Evolutionary conservation across 2,888 invertebrate species (phyloP), one percentile per base, ranked within the genome.

Genomic region (Drosophila anomelani): DNA sequence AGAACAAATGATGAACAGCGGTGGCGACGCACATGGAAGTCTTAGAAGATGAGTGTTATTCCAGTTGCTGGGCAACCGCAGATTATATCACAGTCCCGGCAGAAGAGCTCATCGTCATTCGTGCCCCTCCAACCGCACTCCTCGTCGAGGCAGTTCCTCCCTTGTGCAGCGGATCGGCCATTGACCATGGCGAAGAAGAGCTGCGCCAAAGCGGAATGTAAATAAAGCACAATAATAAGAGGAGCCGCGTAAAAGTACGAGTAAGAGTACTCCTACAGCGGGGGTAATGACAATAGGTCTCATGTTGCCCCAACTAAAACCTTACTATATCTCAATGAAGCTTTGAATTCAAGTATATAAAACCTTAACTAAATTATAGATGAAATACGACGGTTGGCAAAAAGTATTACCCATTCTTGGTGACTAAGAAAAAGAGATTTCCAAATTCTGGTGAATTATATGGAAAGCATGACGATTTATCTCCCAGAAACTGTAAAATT

Each of bases 181-280:
- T 91, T 91, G 91, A 91, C 92, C 91, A 91, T 91, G 91, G 89
- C 88, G 84, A 82, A 49, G 84, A 85, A 49, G 47, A 89, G 89
- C 81, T 75, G 77, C 77, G 73, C 57, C 66, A 80, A 85, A 87
- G 80, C 80, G 57, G 67, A 89, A 89, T 85, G 84, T 89, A 85
- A 88, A 88, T 89, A 84, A 80, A 87, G 71, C 70, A 84, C 67
- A 75, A 86, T 71, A 89, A 81, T 57, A 85, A 84, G 68, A 72
- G 55, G 78, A 44, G 39, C 49, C 63, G 77, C 49, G 39, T 71
- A 60, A 78, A 81, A 89, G 68, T 76, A 60, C 66, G 71, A 70
- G 79, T 39, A 34, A 41, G 34, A 36, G 26, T 49, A 43, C 60
- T 15, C 9, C 20, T 3, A 51, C 34, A 36, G 34, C 9, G 34